phyloP scores from a whole-genome alignment of 2,113 vertebrate genomes.

The Craseonycteris thonglongyai region DNA sequence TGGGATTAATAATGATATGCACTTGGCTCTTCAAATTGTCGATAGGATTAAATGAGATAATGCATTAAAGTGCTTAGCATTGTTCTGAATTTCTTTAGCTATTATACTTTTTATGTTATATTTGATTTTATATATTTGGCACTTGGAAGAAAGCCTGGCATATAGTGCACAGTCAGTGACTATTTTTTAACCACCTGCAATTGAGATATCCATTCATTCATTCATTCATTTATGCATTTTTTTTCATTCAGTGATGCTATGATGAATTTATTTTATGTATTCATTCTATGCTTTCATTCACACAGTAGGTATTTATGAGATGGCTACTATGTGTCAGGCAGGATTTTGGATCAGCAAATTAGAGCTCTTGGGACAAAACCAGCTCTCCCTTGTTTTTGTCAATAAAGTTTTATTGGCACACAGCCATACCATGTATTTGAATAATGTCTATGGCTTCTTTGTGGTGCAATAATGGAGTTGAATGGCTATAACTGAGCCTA shows the following conservation, averaged over 20 bases:
- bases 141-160: neutral
- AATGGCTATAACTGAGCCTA: neutral
- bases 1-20: constrained; percentile 33
- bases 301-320: neutral
- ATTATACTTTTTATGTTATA: neutral
- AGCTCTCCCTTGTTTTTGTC: neutral
- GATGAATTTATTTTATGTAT: neutral
- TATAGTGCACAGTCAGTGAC: neutral
- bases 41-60: constrained; percentile 58
- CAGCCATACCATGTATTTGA: neutral
- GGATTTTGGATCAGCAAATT: neutral
- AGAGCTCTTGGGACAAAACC: neutral
- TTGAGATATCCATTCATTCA: neutral
- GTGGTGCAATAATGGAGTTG: neutral
- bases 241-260: neutral
- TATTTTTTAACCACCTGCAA: neutral
- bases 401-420: neutral
- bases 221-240: neutral
- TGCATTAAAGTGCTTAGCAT: neutral
- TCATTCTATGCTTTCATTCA: neutral
- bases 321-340: neutral
- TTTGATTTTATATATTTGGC: neutral
- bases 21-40: constrained; percentile 5
- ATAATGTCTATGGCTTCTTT: neutral
- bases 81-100: neutral